Base-by-base conservation (phyloP, 2,888 invertebrate genomes). In the Anarsia innoxiella region DNA sequence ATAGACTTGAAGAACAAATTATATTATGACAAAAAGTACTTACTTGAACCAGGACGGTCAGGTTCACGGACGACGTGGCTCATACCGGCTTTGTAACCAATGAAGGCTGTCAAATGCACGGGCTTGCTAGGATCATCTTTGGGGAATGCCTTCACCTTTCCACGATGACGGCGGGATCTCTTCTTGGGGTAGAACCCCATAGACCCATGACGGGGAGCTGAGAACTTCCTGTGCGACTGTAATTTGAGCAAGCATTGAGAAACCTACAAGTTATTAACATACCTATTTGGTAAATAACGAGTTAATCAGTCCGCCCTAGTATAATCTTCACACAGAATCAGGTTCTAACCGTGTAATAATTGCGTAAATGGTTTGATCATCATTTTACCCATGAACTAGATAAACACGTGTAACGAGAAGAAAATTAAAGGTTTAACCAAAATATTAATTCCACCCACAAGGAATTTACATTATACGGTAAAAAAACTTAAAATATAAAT, bases 171-270 rank as follows among this genome's bases (percentile, higher is more conserved):
- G 53, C 90, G 90, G 54, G 96, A 93, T 56, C 99, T 91, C 87
- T 99, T 99, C 87, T 98, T 99, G 66, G 99, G 99, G 86, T 98
- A 94, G 90, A 99, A 99, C 59, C 98, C 99, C 95, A 99, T 97
- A 39, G 98, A 99, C 64, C 99, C 99, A 91, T 99, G 99, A 59
- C 99, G 95, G 60, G 99, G 99, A 29, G 99, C 99, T 72, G 97
- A 98, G 86, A 99, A 99, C 83, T 99, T 99, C 75, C 99, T 92
- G 88, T 99, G 99, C 87, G 99, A 99, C 99, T 99, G 80, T 49
- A 90, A 86, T 51, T 29, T 15, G 2, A 14, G n/a, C n/a, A n/a
- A n/a, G n/a, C n/a, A n/a, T n/a, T n/a, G 8, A 30, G 8, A 33
- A 19, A 37, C 5, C 3, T 3, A 25, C 30, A 3, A 12, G 12